Percentiles rank a stretch among this genome's conserved stretches.
phyloP scores from a whole-genome alignment of 2,113 vertebrate species.

The Nematolebias whitei region DNA sequence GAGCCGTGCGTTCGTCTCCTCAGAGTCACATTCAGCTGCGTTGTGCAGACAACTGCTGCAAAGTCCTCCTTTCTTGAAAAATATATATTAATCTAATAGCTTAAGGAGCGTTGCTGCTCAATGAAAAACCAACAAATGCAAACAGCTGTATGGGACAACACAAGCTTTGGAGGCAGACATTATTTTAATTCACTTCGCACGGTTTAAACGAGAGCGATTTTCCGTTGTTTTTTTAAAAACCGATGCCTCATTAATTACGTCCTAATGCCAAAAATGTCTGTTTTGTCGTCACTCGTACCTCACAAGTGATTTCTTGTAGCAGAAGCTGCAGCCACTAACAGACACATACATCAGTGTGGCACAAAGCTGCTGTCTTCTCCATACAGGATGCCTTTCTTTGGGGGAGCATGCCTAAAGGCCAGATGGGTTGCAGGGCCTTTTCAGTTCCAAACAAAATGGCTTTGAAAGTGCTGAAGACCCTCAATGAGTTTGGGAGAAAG shows the following conservation, averaged over 20 bases:
- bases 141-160: conserved; percentile 1
- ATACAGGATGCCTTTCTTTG: conserved; percentile 68
- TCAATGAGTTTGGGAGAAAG: conserved; percentile 54
- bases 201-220: conserved; percentile 17
- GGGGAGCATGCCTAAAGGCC: conserved; percentile 48
- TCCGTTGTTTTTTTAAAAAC: not conserved
- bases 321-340: conserved; percentile 28
- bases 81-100: too few species aligned
- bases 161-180: not conserved
- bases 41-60: conserved; percentile 7
- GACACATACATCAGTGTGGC: conserved; percentile 44
- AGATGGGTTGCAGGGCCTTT: conserved; percentile 66
- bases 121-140: conserved; percentile 13
- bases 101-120: too few species aligned
- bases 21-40: conserved; percentile 35
- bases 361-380: conserved; percentile 68
- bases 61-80: too few species aligned
- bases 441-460: conserved; percentile 65
- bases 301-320: conserved; percentile 26
- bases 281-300: conserved; percentile 6
- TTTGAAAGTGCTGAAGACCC: conserved; percentile 67
- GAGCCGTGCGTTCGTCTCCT: conserved; percentile 1
- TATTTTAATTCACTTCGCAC: conserved; percentile 23
- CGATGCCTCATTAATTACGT: too few species aligned
- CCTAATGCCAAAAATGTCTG: not conserved